Evolutionary conservation across 1,140 invertebrate species (phyloP), one percentile per base, ranked within the genome.

Genomic region (Agrypnia vestita): DNA sequence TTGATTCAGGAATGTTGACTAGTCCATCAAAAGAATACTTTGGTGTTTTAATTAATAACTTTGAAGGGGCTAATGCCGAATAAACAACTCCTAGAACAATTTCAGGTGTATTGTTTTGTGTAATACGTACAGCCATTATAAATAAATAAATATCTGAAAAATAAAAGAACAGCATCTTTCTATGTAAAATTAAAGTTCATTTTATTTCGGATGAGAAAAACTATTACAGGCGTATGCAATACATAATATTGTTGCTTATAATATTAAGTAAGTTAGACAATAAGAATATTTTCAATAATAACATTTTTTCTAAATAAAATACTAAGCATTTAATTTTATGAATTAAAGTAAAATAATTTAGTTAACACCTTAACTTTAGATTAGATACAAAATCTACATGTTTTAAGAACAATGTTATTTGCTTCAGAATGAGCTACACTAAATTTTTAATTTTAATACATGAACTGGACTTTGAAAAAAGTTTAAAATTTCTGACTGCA

Each of bases 21-120:
- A 56, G 6, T 9, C 71, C 71, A 44, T 74, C 53, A 10, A 74
- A 74, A 4, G 51, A 56, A 56, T 74, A 74, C 13, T 56, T 74
- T 13, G 71, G 71, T 9, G 71, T 74, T 55, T 74, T 74, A 46
- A 21, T 10, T 0, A 12, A 13, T 11, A 21, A 43, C 53, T 56
- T 59, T 0, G 13, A 53, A 13, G 49, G 12, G 10, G 35, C 44
- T 17, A 9, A 15, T 3, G 15, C 11, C 19, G 71, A 55, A 74
- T 49, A 44, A 55, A 55, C 25, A 35, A 15, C 25, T 12, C 69
- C 69, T 73, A 35, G n/a, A 17, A 6, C 25, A 35, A 35, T 35
- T 3, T 6, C 25, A 35, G 6, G 25, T 6, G 6, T 6, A 35
- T 35, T 6, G 6, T 35, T 35, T 35, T 35, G 1, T 6, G 6